Conservation (phyloP, 2,888 invertebrate genomes). For the Oscheius sp. region DNA sequence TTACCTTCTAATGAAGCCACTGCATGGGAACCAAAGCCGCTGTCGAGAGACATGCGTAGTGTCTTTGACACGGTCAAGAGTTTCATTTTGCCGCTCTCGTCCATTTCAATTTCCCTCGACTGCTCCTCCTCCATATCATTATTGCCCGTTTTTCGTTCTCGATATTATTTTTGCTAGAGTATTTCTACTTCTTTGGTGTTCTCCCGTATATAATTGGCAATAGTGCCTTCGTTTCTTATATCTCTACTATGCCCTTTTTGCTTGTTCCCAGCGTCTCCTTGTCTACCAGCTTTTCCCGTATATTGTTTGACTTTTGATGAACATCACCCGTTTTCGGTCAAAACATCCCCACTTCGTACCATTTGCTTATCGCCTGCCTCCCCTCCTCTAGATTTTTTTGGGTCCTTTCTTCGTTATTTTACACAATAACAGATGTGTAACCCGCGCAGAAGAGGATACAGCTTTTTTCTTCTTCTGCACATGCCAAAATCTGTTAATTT, state of each 20-base stretch:
- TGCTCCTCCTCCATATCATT: conserved; percentile 10
- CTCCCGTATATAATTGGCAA: not conserved
- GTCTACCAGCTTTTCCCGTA: too few species aligned
- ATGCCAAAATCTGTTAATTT: conserved; percentile 22
- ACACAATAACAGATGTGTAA: not conserved
- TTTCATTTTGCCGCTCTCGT: conserved; percentile 16
- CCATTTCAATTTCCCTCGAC: conserved; percentile 22
- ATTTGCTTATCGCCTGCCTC: conserved; percentile 4
- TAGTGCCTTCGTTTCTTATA: not conserved
- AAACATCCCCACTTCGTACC: too few species aligned
- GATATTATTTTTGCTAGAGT: conserved; percentile 19
- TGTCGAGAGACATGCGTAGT: conserved; percentile 10
- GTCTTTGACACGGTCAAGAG: conserved; percentile 25
- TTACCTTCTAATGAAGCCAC: conserved; percentile 31
- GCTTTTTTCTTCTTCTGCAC: not conserved
- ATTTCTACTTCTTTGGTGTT: not conserved
- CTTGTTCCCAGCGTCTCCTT: too few species aligned
- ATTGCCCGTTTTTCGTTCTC: conserved; percentile 4
- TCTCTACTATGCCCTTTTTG: too few species aligned
- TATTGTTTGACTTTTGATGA: too few species aligned
- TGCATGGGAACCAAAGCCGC: conserved; percentile 25
- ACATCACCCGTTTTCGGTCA: too few species aligned
- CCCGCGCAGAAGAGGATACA: conserved; percentile 1
- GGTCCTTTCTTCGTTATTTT: conserved; percentile 22
- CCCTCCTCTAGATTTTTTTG: conserved; percentile 8